Percentiles rank a stretch among this genome's conserved stretches.
phyloP scores from a whole-genome alignment of 2,113 vertebrate genomes.

The Nanger granti region DNA sequence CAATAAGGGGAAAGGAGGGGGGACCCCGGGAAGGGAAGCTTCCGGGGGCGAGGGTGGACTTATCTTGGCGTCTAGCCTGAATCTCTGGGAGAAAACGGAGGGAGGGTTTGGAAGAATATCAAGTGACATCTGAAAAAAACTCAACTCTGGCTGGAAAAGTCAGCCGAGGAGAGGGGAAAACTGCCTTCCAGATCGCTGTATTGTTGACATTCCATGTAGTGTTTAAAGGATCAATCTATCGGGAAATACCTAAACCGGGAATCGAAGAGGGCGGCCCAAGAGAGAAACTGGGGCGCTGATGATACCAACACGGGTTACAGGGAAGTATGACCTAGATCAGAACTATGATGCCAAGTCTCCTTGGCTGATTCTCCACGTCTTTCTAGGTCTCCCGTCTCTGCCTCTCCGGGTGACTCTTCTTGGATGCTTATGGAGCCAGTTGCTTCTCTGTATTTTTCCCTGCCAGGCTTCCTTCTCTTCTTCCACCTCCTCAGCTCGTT shows the following conservation, averaged over 20 bases:
- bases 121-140: slow-evolving; percentile 15
- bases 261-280: too few relatives aligned
- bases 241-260: accelerated
- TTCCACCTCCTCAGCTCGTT: neutral
- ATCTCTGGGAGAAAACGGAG: accelerated
- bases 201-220: neutral
- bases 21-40: neutral
- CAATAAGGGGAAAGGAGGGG: accelerated
- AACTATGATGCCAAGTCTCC: neutral
- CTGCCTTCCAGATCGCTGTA: neutral
- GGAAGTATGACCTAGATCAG: neutral
- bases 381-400: neutral
- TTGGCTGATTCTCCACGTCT: neutral
- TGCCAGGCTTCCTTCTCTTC: neutral
- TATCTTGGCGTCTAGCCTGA: neutral
- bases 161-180: neutral
- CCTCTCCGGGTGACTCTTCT: neutral
- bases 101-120: neutral
- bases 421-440: neutral
- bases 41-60: neutral
- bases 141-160: neutral
- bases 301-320: neutral
- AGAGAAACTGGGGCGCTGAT: neutral
- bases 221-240: neutral
- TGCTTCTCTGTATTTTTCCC: neutral